A percentile compares a stretch with the other conserved stretches of the same genome.
These are phyloP conservation scores for Ametastegia equiseti DNA, from an alignment of 2,888 invertebrate genomes.

Conservation along the genomic window DNA sequence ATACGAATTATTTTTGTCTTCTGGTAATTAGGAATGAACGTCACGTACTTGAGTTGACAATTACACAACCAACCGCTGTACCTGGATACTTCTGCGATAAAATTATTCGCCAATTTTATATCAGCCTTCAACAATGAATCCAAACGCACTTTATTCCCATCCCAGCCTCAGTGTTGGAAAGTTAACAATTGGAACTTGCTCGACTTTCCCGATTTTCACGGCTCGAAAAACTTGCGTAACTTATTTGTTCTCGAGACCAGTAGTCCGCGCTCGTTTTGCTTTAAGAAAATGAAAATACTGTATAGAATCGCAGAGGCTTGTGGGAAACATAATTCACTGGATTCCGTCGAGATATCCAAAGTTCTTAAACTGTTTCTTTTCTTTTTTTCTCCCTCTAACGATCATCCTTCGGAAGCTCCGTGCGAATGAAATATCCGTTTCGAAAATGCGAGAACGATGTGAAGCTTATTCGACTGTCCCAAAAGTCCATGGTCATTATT, in stretches of 20 bases:
- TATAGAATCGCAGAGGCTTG: not conserved
- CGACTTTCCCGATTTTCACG: not conserved
- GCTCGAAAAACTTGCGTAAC: not conserved
- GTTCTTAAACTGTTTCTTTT: no score
- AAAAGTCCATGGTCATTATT: not conserved
- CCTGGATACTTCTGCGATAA: no score
- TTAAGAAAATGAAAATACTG: not conserved
- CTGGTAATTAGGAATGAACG: not conserved
- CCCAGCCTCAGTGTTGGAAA: not conserved
- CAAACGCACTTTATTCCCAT: not conserved
- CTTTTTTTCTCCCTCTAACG: constrained; percentile 25
- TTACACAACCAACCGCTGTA: no score
- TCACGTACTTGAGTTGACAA: no score
- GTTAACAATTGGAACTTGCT: not conserved
- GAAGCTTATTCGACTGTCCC: not conserved
- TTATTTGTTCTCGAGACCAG: not conserved
- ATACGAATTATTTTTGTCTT: not conserved
- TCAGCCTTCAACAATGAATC: not conserved
- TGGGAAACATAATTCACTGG: not conserved
- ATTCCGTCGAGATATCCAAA: constrained; percentile 13
- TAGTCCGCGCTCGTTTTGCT: not conserved
- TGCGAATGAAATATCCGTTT: not conserved
- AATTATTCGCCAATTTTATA: not conserved
- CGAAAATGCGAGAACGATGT: not conserved
- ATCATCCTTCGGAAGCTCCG: not conserved